These are phyloP conservation scores for Chelonia mydas DNA, from an alignment of 2,797 vertebrate genomes.

Conservation along the genomic window DNA sequence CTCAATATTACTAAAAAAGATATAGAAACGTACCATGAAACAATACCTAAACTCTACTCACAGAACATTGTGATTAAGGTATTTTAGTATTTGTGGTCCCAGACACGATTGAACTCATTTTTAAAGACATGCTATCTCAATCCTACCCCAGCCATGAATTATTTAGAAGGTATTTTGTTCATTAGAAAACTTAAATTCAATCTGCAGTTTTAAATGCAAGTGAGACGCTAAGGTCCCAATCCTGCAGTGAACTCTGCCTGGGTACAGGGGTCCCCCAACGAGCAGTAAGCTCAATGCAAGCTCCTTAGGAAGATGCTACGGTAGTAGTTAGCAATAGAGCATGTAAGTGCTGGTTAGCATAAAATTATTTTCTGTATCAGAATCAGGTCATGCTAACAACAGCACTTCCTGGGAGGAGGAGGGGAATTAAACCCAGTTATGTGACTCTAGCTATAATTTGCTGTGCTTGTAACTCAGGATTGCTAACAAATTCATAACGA, in stretches of 20 bases:
- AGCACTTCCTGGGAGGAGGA: background rate
- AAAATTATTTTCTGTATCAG: background rate
- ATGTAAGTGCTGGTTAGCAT: no score
- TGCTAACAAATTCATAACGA: background rate
- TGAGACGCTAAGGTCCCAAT: background rate
- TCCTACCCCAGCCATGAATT: background rate
- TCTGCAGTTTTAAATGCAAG: background rate
- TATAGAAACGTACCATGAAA: background rate
- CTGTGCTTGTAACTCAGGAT: background rate
- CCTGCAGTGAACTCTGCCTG: background rate
- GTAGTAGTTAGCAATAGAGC: no score
- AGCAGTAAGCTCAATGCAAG: background rate
- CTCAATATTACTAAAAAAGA: no score
- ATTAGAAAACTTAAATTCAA: background rate
- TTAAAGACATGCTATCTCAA: background rate
- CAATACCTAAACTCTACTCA: no score
- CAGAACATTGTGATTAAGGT: background rate
- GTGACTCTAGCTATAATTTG: background rate
- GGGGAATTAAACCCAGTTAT: background rate
- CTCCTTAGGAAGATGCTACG: background rate
- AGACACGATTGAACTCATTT: background rate
- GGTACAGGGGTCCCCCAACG: no score
- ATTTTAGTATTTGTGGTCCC: background rate
- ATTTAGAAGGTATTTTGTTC: background rate
- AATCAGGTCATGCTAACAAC: background rate